These are phyloP conservation scores for Cuculus canorus DNA, from an alignment of 2,797 vertebrate genomes.

Conservation along the genomic window DNA sequence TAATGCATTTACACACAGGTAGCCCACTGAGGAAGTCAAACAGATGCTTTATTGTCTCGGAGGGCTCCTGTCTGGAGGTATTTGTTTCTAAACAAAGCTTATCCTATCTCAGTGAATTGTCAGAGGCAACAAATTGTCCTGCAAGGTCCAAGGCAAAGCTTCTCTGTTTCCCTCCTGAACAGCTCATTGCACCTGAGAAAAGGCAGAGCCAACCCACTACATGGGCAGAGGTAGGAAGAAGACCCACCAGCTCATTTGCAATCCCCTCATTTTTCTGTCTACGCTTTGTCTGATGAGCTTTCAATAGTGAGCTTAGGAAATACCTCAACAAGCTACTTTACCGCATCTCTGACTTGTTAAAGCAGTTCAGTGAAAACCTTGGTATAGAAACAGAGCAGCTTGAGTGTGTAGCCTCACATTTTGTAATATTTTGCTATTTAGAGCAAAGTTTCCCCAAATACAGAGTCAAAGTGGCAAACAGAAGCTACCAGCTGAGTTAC, in stretches of 20 bases:
- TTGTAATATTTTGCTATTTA: not conserved
- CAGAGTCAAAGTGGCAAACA: not conserved
- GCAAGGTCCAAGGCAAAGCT: not conserved
- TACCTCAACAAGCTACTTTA: not conserved
- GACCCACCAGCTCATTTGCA: not conserved
- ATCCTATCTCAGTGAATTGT: not conserved
- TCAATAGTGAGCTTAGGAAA: not conserved
- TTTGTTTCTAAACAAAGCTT: not conserved
- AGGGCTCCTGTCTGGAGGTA: not conserved
- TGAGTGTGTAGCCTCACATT: not conserved
- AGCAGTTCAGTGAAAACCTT: not conserved
- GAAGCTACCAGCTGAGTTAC: not conserved
- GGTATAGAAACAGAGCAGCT: not conserved
- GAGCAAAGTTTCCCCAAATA: not conserved
- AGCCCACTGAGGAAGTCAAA: not conserved
- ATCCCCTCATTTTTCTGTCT: not conserved
- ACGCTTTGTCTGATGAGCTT: not conserved
- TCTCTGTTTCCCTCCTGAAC: not conserved
- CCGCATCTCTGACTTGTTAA: not conserved
- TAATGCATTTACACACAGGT: slow-evolving; percentile 31
- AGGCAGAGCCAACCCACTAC: not conserved
- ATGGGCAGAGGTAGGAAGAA: not conserved
- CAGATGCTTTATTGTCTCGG: slow-evolving; percentile 21
- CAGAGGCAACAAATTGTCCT: not conserved
- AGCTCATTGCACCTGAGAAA: not conserved